Evolutionary conservation across 2,113 vertebrate species (phyloP).

Genomic region (Choloepus hoffmanni): DNA sequence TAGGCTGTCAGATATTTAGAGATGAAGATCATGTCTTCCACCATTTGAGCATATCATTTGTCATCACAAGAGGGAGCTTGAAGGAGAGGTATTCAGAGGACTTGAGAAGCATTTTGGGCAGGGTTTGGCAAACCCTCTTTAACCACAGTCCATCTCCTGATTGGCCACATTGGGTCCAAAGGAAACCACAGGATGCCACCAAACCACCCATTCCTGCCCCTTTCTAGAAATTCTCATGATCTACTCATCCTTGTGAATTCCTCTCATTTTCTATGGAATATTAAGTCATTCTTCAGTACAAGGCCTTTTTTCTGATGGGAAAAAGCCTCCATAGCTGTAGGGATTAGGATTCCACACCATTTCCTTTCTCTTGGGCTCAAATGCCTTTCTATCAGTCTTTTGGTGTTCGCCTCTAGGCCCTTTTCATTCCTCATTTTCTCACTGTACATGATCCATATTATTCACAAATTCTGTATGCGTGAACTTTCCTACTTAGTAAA

Average conservation of each 20-base stretch:
- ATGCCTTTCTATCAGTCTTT: background rate
- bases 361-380: background rate
- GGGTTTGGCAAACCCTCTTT: background rate
- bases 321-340: background rate
- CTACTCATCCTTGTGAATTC: slow-evolving; percentile 11
- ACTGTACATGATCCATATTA: background rate
- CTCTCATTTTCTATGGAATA: background rate
- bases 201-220: background rate
- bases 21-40: background rate
- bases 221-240: slow-evolving; percentile 49
- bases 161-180: slow-evolving; percentile 4
- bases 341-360: background rate
- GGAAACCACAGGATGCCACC: background rate
- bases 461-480: too few relatives aligned
- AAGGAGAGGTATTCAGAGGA: background rate
- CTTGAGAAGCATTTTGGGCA: background rate
- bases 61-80: background rate
- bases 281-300: slow-evolving; percentile 45
- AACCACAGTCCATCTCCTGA: background rate
- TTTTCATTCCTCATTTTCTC: background rate
- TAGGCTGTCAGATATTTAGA: slow-evolving; percentile 27
- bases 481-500: too few relatives aligned
- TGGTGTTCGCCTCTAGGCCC: background rate
- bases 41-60: background rate
- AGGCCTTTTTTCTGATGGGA: background rate